Percentiles rank a stretch among this genome's conserved stretches.
These are phyloP conservation scores for Somateria mollissima DNA, from an alignment of 2,797 vertebrate genomes.

Conservation along the genomic window DNA sequence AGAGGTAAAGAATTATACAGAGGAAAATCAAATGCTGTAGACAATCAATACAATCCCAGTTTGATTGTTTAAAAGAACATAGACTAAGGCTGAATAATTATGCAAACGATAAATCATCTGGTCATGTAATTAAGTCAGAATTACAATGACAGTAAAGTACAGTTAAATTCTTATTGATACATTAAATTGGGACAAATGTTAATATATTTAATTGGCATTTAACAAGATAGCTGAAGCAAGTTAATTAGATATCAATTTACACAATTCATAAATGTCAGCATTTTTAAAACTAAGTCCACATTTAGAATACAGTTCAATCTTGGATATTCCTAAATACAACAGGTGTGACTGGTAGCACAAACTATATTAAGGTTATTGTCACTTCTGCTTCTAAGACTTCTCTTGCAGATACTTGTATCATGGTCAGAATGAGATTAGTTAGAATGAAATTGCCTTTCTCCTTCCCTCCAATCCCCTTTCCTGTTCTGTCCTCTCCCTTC, in stretches of 20 bases:
- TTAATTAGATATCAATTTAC: slow-evolving; percentile 75
- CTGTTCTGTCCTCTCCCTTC: not conserved
- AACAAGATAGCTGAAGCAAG: slow-evolving; percentile 67
- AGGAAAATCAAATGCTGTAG: not conserved
- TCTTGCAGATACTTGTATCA: not conserved
- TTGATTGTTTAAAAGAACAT: slow-evolving; percentile 52
- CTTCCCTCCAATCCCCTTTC: not conserved
- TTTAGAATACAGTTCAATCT: not conserved
- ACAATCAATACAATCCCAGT: not conserved
- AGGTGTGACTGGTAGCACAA: not conserved
- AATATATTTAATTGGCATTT: slow-evolving; percentile 78
- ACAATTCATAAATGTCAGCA: slow-evolving; percentile 67
- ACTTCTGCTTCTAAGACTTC: not conserved
- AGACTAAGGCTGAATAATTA: slow-evolving; percentile 61
- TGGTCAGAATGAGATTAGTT: not conserved
- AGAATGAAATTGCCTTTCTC: not conserved
- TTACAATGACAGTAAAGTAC: slow-evolving; percentile 71
- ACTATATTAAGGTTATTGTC: not conserved
- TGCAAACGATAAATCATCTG: slow-evolving; percentile 65
- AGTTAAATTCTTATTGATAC: slow-evolving; percentile 74
- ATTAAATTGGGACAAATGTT: slow-evolving; percentile 67
- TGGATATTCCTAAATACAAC: not conserved
- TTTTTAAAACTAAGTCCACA: slow-evolving; percentile 57
- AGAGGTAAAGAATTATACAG: not conserved
- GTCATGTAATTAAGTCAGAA: slow-evolving; percentile 71